Base-by-base conservation (phyloP, 2,113 vertebrate species). In the Acanthochromis polyacanthus region DNA sequence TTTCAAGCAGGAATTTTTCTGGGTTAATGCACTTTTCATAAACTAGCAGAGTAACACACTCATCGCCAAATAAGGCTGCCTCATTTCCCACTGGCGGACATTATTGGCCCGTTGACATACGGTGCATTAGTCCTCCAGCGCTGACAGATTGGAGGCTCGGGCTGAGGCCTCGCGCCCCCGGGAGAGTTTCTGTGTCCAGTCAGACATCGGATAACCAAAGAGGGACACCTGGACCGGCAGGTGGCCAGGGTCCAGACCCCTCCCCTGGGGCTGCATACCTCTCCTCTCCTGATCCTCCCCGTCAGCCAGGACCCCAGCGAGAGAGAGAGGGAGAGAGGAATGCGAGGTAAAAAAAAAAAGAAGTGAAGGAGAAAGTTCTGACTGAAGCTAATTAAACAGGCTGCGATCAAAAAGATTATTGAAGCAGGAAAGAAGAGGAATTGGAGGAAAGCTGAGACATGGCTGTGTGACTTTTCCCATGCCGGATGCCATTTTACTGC, bases 221-320 rank as follows among this genome's bases (percentile, higher is more conserved):
- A 90, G 76, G 86, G 91, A 89, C 91, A 93, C 93, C 91, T 93
- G 92, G 88, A 78, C 79, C 75, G 78, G 89, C 91, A 93, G 91
- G 91, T 93, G 90, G 89, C 90, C 55, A 7, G 43, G 75, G 65
- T 87, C 79, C 85, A 87, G 72, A 52, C 72, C 62, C 83, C 83
- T 85, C 90, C 91, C 81, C 32, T 57, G 91, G 79, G 89, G 86
- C 76, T 71, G 80, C 83, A 91, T 91, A 91, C 88, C 85, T 85
- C 77, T 77, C 68, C 78, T 68, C 74, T 77, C 89, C 75, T 88
- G 84, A 91, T 90, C 80, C 83, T 90, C 78, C 65, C 74, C 65
- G 76, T 78, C 75, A 82, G 82, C 78, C 74, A 65, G 81, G 78
- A 85, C 78, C 68, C 80, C 77, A 76, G 85, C 86, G 71, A 63